A percentile compares a stretch with the other conserved stretches of the same genome.
phyloP scores from a whole-genome alignment of 1,140 invertebrate genomes.

The Drosophila ironensis region DNA sequence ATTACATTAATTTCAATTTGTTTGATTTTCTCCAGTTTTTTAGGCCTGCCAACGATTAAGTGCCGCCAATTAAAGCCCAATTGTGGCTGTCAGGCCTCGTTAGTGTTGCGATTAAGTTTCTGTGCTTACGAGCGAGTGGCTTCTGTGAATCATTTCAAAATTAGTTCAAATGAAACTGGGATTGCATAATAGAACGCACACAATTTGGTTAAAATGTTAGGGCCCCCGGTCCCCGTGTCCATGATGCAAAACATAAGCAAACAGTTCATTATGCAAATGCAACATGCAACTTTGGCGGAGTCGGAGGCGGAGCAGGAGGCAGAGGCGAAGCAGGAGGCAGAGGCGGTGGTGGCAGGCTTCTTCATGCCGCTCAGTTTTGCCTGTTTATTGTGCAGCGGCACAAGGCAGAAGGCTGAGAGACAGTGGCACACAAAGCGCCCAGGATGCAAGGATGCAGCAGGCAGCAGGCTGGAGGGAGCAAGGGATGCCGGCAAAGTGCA shows the following conservation, averaged over 20 bases:
- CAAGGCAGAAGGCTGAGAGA: too few species aligned
- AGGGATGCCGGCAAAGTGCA: background rate
- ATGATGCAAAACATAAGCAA: slow-evolving; percentile 68
- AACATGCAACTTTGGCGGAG: slow-evolving; percentile 67
- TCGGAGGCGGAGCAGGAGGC: background rate
- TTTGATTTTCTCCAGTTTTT: too few species aligned
- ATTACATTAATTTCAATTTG: too few species aligned
- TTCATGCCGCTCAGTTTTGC: slow-evolving; percentile 66
- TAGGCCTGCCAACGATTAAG: background rate
- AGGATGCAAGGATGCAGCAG: slow-evolving; percentile 15
- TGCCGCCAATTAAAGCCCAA: background rate
- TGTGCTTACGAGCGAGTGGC: background rate
- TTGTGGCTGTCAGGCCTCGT: background rate
- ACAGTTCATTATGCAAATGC: slow-evolving; percentile 78
- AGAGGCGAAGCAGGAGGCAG: background rate
- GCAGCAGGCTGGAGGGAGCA: background rate
- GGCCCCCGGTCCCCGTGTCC: slow-evolving; percentile 11
- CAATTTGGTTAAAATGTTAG: slow-evolving; percentile 73
- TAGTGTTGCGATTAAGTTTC: background rate
- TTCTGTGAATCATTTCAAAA: slow-evolving; percentile 31
- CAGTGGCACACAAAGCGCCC: slow-evolving; percentile 57
- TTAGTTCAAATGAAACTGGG: slow-evolving; percentile 30
- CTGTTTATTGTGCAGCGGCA: slow-evolving; percentile 73
- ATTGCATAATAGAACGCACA: slow-evolving; percentile 64
- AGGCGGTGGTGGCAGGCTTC: too few species aligned